phyloP scores from a whole-genome alignment of 1,140 invertebrate genomes.

The Agrilus planipennis region DNA sequence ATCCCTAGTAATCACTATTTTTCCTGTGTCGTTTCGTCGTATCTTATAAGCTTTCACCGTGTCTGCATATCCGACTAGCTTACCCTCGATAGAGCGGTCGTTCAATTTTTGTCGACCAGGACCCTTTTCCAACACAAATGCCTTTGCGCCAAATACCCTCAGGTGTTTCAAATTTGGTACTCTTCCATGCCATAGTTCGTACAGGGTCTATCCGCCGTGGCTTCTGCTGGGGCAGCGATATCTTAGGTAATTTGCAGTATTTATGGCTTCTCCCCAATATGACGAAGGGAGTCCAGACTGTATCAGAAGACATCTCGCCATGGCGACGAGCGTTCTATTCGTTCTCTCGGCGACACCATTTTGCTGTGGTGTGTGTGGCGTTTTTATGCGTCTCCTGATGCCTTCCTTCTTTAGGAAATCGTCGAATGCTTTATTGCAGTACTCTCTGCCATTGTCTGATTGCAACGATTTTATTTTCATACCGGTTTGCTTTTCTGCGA shows the following conservation, averaged over 20 bases:
- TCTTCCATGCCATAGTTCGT: conserved; percentile 15
- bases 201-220: conserved; percentile 2
- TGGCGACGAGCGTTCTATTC: conserved; percentile 29
- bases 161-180: conserved; percentile 20
- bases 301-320: conserved; percentile 25
- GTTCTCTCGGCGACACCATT: conserved; percentile 33
- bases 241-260: conserved; percentile 18
- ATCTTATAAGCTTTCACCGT: no score
- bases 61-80: no score
- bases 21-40: no score
- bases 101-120: no score
- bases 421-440: conserved; percentile 23
- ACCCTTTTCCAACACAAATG: no score
- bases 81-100: no score
- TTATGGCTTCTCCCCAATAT: conserved; percentile 26
- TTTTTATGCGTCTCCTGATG: conserved; percentile 16
- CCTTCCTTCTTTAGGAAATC: conserved; percentile 12
- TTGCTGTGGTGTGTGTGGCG: conserved; percentile 27
- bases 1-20: no score
- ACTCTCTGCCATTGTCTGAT: conserved; percentile 28
- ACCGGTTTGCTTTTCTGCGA: no score
- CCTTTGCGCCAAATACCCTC: conserved; percentile 21
- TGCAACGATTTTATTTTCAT: conserved; percentile 19
- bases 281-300: conserved; percentile 15
- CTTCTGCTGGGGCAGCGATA: conserved; percentile 16